These are phyloP conservation scores for Pantherophis vulpinus DNA, from an alignment of 2,797 vertebrate species.

Conservation along the genomic window DNA sequence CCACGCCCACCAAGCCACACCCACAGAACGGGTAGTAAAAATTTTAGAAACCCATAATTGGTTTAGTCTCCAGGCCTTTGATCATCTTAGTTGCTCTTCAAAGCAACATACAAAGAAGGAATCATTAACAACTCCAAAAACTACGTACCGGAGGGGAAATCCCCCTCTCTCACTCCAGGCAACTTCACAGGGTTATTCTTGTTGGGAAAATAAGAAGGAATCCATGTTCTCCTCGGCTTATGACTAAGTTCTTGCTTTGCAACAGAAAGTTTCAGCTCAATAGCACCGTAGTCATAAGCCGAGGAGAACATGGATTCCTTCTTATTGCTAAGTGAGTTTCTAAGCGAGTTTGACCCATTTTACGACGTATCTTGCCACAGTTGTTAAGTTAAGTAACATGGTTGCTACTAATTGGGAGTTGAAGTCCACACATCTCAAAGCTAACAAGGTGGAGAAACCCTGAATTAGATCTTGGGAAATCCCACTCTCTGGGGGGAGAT, in stretches of 20 bases:
- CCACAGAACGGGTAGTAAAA: too few species aligned
- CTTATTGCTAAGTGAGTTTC: neutral
- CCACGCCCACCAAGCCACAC: too few species aligned
- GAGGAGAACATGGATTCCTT: too few species aligned
- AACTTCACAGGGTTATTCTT: too few species aligned
- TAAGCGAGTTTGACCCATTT: neutral
- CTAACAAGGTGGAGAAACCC: neutral
- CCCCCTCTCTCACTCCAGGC: neutral
- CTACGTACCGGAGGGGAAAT: rapidly evolving
- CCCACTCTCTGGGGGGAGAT: neutral
- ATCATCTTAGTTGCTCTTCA: too few species aligned
- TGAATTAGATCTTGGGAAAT: neutral
- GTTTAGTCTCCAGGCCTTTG: too few species aligned
- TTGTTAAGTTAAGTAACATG: neutral
- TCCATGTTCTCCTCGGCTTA: neutral
- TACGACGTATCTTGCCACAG: neutral
- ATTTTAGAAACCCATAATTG: too few species aligned
- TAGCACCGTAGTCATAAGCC: too few species aligned
- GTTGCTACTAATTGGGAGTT: neutral
- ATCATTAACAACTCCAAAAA: neutral
- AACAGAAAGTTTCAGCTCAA: too few species aligned
- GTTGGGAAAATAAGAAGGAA: neutral
- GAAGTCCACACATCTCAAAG: neutral
- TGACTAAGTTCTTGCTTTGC: too few species aligned
- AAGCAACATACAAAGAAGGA: neutral